These are phyloP conservation scores for Mellilla xanthometata DNA, from an alignment of 2,888 invertebrate species.

Conservation along the genomic window DNA sequence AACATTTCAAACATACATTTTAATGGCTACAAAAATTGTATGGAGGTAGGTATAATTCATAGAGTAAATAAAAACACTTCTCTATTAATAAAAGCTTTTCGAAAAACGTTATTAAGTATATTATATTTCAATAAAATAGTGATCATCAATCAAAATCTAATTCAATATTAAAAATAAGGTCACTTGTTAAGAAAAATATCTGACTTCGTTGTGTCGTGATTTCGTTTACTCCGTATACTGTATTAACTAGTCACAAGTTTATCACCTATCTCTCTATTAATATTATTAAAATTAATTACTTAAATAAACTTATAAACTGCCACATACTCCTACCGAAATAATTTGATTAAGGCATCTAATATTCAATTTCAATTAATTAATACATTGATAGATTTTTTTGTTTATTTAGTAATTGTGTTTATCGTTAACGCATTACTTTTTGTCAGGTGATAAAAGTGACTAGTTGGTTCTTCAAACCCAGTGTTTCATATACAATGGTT, in stretches of 20 bases:
- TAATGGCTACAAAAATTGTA: too few species aligned
- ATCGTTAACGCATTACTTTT: neutral
- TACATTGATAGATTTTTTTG: neutral
- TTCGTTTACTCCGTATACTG: conserved; percentile 6
- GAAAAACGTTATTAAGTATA: too few species aligned
- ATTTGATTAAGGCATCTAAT: too few species aligned
- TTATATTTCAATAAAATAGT: too few species aligned
- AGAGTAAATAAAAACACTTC: too few species aligned
- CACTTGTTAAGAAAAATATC: too few species aligned
- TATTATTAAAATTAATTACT: conserved; percentile 4
- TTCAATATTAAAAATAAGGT: too few species aligned
- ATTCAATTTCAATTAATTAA: neutral
- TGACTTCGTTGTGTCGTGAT: conserved; percentile 6
- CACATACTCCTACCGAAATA: too few species aligned
- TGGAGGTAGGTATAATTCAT: too few species aligned
- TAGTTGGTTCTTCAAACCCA: conserved; percentile 21
- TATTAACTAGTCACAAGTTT: conserved; percentile 19
- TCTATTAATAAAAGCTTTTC: too few species aligned
- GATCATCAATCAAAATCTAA: too few species aligned
- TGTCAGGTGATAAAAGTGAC: conserved; percentile 26
- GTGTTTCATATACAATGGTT: conserved; percentile 17
- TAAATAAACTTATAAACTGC: conserved; percentile 1
- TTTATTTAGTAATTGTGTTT: neutral
- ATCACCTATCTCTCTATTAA: conserved; percentile 16
- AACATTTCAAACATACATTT: too few species aligned